A percentile compares a stretch with the other conserved stretches of the same genome.
phyloP scores from a whole-genome alignment of 2,797 vertebrate species.

The Pteronotus mesoamericanus region DNA sequence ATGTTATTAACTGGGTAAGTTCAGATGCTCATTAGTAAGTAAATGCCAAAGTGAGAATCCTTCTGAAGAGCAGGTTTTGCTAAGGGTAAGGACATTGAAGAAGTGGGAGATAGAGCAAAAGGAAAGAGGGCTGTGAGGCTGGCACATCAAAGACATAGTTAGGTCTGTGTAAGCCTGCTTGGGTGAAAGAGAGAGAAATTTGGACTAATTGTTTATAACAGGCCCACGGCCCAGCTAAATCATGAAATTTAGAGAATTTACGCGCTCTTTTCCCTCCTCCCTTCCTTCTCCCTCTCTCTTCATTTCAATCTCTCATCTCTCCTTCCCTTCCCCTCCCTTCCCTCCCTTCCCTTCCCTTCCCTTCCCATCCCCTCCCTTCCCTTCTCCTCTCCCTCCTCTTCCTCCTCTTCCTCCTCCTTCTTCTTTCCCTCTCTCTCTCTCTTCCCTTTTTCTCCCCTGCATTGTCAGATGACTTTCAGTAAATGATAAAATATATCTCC shows the following conservation, averaged over 20 bases:
- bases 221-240: background rate
- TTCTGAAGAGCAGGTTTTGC: background rate
- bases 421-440: background rate
- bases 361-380: no score
- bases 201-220: background rate
- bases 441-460: background rate
- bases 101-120: background rate
- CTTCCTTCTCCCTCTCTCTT: background rate
- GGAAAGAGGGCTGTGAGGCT: background rate
- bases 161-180: background rate
- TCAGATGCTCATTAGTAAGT: background rate
- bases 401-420: no score
- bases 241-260: background rate
- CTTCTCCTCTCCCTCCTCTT: background rate
- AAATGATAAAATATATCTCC: background rate
- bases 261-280: background rate
- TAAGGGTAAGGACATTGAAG: background rate
- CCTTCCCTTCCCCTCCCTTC: background rate
- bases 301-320: background rate
- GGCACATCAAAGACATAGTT: background rate
- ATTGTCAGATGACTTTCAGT: background rate
- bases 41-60: background rate
- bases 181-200: background rate
- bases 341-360: no score
- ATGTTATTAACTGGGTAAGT: background rate